These are phyloP conservation scores for Pammene fasciana DNA, from an alignment of 2,888 invertebrate genomes.

Conservation along the genomic window DNA sequence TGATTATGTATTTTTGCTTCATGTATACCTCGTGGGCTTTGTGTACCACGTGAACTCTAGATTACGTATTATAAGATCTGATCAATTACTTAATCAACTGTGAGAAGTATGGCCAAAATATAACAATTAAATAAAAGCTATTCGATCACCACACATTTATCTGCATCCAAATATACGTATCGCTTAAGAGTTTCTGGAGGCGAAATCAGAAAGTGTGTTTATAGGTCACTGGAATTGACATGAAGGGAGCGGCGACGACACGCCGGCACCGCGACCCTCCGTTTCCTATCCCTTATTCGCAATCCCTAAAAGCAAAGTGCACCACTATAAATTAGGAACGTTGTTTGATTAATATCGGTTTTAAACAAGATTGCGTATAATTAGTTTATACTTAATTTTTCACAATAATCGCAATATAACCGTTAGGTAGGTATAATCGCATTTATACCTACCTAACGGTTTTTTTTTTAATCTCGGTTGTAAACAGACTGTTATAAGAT, in stretches of 20 bases:
- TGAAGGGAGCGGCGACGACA: slow-evolving; percentile 52
- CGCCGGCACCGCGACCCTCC: slow-evolving; percentile 50
- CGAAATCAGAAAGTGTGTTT: slow-evolving; percentile 69
- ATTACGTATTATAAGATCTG: neutral
- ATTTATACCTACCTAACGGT: no score
- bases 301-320: slow-evolving; percentile 26
- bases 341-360: neutral
- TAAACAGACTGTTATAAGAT: neutral
- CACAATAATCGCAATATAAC: no score
- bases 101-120: neutral
- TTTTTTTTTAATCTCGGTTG: neutral
- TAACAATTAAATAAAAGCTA: slow-evolving; percentile 10
- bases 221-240: slow-evolving; percentile 78
- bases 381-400: neutral
- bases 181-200: slow-evolving; percentile 20
- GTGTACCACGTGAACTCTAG: no score
- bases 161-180: slow-evolving; percentile 20
- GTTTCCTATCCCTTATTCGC: slow-evolving; percentile 47
- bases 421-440: no score
- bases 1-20: no score
- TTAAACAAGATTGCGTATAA: neutral
- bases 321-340: slow-evolving; percentile 30
- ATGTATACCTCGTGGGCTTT: no score
- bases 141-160: slow-evolving; percentile 17
- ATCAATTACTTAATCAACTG: neutral